These are phyloP conservation scores for Drosophila elegans DNA, from an alignment of 1,140 invertebrate genomes.

Conservation along the genomic window DNA sequence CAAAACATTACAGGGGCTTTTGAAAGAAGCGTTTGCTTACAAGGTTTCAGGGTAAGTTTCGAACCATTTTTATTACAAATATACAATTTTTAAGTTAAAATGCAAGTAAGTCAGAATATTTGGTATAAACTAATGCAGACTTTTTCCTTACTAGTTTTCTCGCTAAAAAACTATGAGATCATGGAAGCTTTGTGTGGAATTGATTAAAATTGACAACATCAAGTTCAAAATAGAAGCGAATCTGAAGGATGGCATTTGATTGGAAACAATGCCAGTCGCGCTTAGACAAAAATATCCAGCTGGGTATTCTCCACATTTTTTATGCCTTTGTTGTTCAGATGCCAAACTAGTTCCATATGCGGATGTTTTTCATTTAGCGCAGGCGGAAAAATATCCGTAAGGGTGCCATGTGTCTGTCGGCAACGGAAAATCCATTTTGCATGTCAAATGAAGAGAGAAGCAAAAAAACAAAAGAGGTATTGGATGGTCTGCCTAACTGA, in stretches of 20 bases:
- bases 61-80: neutral
- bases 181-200: constrained; percentile 54
- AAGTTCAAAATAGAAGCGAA: constrained; percentile 14
- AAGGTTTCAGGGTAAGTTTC: neutral
- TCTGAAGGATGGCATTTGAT: constrained; percentile 2
- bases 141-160: neutral
- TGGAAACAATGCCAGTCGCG: constrained; percentile 28
- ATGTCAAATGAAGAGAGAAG: constrained; percentile 27
- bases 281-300: constrained; percentile 34
- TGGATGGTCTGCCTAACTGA: constrained; percentile 31
- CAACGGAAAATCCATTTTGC: constrained; percentile 56
- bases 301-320: constrained; percentile 15
- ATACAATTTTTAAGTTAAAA: neutral
- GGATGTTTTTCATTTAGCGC: constrained; percentile 46
- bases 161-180: constrained; percentile 5
- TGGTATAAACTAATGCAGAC: neutral
- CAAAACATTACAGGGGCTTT: constrained; percentile 8
- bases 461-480: neutral
- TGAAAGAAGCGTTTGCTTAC: neutral
- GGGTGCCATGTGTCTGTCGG: constrained; percentile 9
- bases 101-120: neutral
- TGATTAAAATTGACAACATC: constrained; percentile 66
- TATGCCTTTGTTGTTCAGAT: constrained; percentile 29
- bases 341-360: constrained; percentile 44
- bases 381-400: constrained; percentile 29